phyloP scores from a whole-genome alignment of 2,797 vertebrate species.

The Gouania willdenowi region DNA sequence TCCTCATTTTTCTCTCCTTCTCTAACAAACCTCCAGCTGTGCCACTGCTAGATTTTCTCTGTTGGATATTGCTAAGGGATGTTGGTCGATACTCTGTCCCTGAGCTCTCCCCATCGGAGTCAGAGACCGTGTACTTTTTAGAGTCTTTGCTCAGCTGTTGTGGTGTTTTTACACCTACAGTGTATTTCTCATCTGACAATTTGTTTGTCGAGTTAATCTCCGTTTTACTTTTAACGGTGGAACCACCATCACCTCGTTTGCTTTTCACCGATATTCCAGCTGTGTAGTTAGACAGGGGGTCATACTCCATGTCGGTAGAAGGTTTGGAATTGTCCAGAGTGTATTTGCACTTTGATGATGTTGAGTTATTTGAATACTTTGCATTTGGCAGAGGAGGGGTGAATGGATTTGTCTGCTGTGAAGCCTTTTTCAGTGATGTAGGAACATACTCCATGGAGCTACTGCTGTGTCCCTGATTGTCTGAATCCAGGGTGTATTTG shows the following conservation, averaged over 20 bases:
- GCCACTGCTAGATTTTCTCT: conserved; percentile 49
- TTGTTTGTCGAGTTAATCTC: no score
- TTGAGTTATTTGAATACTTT: conserved; percentile 43
- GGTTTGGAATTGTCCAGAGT: conserved; percentile 88
- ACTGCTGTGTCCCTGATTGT: conserved; percentile 57
- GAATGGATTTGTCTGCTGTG: conserved; percentile 20
- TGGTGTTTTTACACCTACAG: conserved; percentile 73
- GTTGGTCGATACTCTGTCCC: conserved; percentile 71
- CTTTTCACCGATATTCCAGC: conserved; percentile 81
- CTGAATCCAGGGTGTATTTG: conserved; percentile 87
- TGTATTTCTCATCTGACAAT: conserved; percentile 70
- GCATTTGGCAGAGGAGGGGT: conserved; percentile 55
- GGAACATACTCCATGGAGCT: conserved; percentile 89
- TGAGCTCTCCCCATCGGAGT: conserved; percentile 84
- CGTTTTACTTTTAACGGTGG: conserved; percentile 20
- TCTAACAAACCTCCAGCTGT: conserved; percentile 11
- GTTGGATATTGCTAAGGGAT: conserved; percentile 62
- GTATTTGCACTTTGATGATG: conserved; percentile 81
- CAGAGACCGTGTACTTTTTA: conserved; percentile 79
- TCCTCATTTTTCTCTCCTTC: conserved; percentile 31
- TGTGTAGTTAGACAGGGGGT: conserved; percentile 93
- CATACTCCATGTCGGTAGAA: conserved; percentile 92
- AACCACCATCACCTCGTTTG: conserved; percentile 62
- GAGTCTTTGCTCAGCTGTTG: conserved; percentile 38
- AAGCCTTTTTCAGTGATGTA: conserved; percentile 73